These are phyloP conservation scores for Glyptemys insculpta DNA, from an alignment of 2,797 vertebrate genomes.

Conservation along the genomic window DNA sequence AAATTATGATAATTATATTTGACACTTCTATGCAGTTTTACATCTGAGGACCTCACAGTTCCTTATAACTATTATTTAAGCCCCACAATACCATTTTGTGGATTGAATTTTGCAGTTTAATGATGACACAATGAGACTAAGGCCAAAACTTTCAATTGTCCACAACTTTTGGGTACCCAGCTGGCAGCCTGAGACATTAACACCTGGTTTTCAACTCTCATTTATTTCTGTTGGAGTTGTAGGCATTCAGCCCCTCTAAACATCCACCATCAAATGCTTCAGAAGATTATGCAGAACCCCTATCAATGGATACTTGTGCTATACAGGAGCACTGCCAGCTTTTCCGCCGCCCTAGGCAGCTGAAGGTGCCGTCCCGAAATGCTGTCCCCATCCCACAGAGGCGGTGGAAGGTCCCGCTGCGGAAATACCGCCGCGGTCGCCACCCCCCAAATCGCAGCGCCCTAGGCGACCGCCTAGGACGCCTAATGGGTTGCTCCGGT, in stretches of 20 bases:
- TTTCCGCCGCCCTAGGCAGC: no score
- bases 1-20: slow-evolving; percentile 13
- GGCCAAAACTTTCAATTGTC: accelerated
- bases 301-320: not conserved
- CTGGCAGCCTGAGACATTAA: not conserved
- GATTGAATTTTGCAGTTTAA: not conserved
- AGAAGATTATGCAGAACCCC: not conserved
- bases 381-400: no score
- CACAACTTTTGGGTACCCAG: accelerated
- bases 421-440: no score
- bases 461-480: no score
- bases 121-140: accelerated
- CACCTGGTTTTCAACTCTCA: not conserved
- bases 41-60: not conserved
- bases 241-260: not conserved
- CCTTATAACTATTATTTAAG: not conserved
- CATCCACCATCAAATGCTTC: not conserved
- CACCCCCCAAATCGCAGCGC: no score
- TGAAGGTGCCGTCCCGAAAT: no score
- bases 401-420: no score
- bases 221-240: not conserved
- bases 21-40: not conserved
- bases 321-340: no score
- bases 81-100: not conserved
- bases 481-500: no score